Base-by-base conservation (phyloP, 2,888 invertebrate genomes). In the Torymus auratus region DNA sequence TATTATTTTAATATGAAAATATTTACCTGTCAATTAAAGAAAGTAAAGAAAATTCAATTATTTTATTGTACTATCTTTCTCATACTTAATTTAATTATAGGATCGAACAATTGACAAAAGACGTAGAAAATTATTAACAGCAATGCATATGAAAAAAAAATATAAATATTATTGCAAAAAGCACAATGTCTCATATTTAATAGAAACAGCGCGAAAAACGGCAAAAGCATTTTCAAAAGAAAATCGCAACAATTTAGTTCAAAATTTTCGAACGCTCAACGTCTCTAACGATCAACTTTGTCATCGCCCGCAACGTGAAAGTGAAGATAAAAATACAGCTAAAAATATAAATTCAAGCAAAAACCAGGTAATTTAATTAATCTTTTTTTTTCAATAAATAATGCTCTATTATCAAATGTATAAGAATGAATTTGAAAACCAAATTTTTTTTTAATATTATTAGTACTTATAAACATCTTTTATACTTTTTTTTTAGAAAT, bases 141-240 rank as follows among this genome's bases (percentile, higher is more conserved):
- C 76, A 13, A 14, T 79, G 3, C 72, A 76, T 41, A 71, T 80
- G 11, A 65, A 71, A 15, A 78, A 78, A 58, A 75, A 58, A 23
- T 83, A 76, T 53, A 83, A 83, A 14, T 81, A 83, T 55, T 41
- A 65, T 55, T 83, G 82, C 20, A 80, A 83, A 67, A 78, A 72
- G n/a, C 80, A 83, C 11, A 17, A 78, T 28, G 41, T 53, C 0
- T 60, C 58, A 2, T 83, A 75, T 53, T 71, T 81, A 53, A 14
- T 81, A 3, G 75, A 83, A 68, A 78, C 14, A 4, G 15, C 41
- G 0, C 74, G 82, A 50, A 20, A 75, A 72, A 50, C 58, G 60
- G 15, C 12, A 13, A 74, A 64, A 72, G 28, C 72, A 41, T 14
- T 12, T 14, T 78, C 72, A 12, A 78, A 69, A 41, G 20, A 68